Evolutionary conservation across 2,888 invertebrate genomes (phyloP).

Genomic region (Tenthredo notha): DNA sequence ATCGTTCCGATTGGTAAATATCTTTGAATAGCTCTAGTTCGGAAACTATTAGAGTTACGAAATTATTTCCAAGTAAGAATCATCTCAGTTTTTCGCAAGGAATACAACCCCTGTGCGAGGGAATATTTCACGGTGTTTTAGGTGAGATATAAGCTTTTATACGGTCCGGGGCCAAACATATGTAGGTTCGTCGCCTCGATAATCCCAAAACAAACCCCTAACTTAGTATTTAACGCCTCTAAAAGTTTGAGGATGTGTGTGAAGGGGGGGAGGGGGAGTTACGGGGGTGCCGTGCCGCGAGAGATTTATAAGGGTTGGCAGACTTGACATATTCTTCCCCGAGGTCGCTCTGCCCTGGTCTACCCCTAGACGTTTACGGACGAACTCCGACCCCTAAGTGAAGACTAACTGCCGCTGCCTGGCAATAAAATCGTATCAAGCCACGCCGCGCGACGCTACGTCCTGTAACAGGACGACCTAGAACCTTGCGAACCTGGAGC

Average conservation of each 20-base stretch:
- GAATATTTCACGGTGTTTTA: not conserved
- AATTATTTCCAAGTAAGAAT: not conserved
- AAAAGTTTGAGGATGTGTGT: conserved; percentile 44
- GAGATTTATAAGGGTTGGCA: conserved; percentile 69
- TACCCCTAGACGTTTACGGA: conserved; percentile 69
- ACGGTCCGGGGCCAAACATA: conserved; percentile 8
- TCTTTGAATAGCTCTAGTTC: not conserved
- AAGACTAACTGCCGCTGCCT: conserved; percentile 71
- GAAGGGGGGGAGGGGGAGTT: not conserved
- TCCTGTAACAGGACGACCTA: conserved; percentile 19
- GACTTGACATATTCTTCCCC: conserved; percentile 69
- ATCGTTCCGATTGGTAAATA: not conserved
- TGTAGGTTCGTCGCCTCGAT: conserved; percentile 38
- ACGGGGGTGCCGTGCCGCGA: conserved; percentile 61
- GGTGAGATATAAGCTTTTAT: not conserved
- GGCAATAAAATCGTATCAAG: conserved; percentile 72
- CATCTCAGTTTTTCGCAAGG: not conserved
- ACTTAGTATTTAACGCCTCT: conserved; percentile 46
- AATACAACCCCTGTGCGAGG: not conserved
- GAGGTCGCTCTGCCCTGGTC: conserved; percentile 61
- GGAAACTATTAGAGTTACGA: not conserved
- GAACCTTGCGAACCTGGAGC: not conserved
- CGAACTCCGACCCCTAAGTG: conserved; percentile 71
- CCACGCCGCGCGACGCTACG: conserved; percentile 57
- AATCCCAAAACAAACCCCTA: conserved; percentile 48